Evolutionary conservation across 2,113 vertebrate genomes (phyloP), one percentile per base, ranked within the genome.

Genomic region (Blennius ocellaris): DNA sequence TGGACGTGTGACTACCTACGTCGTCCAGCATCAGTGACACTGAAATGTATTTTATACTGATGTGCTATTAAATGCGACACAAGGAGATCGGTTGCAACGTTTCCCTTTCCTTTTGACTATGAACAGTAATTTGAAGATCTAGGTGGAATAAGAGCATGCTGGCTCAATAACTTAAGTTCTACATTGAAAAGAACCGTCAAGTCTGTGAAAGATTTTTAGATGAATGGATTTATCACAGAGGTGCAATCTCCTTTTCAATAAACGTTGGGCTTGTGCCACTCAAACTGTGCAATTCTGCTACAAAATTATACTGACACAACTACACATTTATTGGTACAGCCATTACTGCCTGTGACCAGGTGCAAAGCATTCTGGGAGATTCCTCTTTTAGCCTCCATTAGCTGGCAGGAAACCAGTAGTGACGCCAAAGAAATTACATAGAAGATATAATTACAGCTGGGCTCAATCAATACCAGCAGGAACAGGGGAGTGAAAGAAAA

Each of bases 361-460:
- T 89, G 86, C 84, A 86, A 81, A 72, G 71, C 81, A 88, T 77
- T 87, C 30, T 83, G 82, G 60, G 69, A 63, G 57, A 76, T 72
- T 83, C 83, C 39, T 76, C 38, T 90, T 92, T 86, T 84, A 81
- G 86, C 79, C 57, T 73, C 75, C 75, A 85, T 85, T 86, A 90
- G 73, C 78, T 86, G 82, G 76, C 83, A 88, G 80, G 63, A 82
- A 77, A 76, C 71, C 79, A 83, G 79, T 6, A 1, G 65, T 88
- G 88, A 90, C 75, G 82, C 69, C 84, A 89, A 78, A 86, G 82
- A 85, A 89, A 88, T 90, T 80, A 88, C 81, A 81, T 67, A 73
- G 78, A 85, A 81, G 82, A 89, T 87, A 83, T 86, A 87, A 90
- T 91, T 89, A 88, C 89, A 90, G 86, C 76, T 50, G 63, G 78